phyloP scores from a whole-genome alignment of 2,113 vertebrate genomes.

The Mormoops blainvillei region DNA sequence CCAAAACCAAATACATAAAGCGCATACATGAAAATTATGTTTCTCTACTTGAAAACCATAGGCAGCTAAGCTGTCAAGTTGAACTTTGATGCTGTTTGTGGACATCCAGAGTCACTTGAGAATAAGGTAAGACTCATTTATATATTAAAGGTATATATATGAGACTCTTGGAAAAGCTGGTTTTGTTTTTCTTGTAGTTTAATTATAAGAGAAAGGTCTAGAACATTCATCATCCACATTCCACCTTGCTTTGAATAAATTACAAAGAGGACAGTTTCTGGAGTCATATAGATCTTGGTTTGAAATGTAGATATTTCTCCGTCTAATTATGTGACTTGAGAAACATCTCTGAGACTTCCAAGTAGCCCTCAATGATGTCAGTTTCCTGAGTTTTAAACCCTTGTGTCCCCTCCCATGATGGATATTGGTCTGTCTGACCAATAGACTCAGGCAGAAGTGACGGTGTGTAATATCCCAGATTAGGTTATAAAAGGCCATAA shows the following conservation, averaged over 20 bases:
- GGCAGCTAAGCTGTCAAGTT: not conserved
- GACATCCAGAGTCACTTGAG: not conserved
- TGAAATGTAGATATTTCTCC: not conserved
- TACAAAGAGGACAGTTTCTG: not conserved
- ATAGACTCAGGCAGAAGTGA: not conserved
- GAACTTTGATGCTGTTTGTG: not conserved
- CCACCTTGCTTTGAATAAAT: not conserved
- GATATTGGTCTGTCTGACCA: not conserved
- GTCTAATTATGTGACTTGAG: not conserved
- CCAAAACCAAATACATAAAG: not conserved
- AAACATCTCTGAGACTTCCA: not conserved
- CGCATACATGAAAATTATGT: not conserved
- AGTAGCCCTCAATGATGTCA: not conserved
- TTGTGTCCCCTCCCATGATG: not conserved
- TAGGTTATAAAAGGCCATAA: not conserved
- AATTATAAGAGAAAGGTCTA: not conserved
- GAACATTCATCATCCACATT: not conserved
- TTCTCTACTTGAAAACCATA: not conserved
- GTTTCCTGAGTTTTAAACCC: not conserved
- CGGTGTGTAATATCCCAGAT: not conserved
- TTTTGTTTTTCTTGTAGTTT: not conserved
- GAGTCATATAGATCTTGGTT: not conserved
- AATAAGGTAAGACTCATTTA: not conserved
- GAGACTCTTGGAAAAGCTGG: not conserved
- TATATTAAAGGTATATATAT: not conserved